Conservation (phyloP, 2,113 vertebrate genomes). For the Terrapene triunguis region DNA sequence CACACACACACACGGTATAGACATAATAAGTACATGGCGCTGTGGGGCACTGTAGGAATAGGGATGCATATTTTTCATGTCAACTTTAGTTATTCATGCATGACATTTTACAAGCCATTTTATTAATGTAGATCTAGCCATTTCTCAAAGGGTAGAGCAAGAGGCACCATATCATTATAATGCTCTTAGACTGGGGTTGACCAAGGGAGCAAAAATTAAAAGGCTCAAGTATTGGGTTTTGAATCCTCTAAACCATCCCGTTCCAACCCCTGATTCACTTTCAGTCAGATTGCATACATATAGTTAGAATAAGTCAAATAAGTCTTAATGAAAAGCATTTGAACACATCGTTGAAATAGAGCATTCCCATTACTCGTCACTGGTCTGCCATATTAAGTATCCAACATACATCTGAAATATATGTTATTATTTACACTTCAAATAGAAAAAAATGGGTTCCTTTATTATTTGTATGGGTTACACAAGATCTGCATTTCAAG, state of each 20-base stretch:
- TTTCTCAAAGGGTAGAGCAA: not conserved
- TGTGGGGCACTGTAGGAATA: not conserved
- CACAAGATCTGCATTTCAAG: not conserved
- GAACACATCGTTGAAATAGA: not conserved
- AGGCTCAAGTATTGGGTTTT: not conserved
- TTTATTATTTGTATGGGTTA: not conserved
- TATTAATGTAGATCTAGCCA: not conserved
- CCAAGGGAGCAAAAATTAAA: not conserved
- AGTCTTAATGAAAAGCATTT: not conserved
- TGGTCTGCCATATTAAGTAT: not conserved
- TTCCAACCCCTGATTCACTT: not conserved
- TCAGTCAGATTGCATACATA: not conserved
- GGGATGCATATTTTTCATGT: accelerated
- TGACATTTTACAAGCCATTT: not conserved
- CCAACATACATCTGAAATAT: not conserved
- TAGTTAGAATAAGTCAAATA: not conserved
- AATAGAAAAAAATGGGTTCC: not conserved
- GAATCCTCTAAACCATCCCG: accelerated
- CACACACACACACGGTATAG: not conserved
- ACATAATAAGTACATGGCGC: not conserved
- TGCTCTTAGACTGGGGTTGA: not conserved
- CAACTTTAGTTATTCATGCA: not conserved
- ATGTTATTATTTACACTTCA: not conserved
- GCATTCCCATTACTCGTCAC: not conserved
- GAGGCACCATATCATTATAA: not conserved